A percentile compares a stretch with the other conserved stretches of the same genome.
Evolutionary conservation across 2,888 invertebrate genomes (phyloP).

Genomic region (Lamellibrachia columna): DNA sequence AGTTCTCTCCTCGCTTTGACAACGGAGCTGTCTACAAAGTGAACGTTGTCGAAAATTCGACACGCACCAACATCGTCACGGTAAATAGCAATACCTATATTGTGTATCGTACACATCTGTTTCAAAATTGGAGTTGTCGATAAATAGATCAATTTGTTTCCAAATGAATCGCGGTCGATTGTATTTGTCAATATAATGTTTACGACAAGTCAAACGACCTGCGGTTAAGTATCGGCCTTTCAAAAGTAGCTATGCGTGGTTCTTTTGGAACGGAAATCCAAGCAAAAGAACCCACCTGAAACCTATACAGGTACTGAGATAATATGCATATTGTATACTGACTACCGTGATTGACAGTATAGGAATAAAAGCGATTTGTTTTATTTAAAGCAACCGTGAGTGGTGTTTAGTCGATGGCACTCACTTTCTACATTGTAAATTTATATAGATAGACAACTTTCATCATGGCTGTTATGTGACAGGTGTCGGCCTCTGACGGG

Average conservation of each 20-base stretch:
- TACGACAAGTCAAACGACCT: not conserved
- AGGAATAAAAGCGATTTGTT: not conserved
- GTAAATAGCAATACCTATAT: no score
- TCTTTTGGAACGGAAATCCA: not conserved
- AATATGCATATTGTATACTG: not conserved
- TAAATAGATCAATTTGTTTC: no score
- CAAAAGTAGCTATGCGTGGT: not conserved
- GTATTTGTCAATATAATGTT: no score
- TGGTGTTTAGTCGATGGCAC: no score
- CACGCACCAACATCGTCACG: no score
- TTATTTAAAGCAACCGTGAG: no score
- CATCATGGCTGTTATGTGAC: not conserved
- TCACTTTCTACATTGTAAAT: no score
- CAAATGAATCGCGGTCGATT: no score
- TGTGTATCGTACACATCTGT: not conserved
- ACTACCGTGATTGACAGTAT: not conserved
- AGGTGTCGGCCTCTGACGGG: conserved; percentile 20
- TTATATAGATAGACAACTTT: no score
- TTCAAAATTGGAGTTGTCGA: no score
- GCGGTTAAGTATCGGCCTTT: not conserved
- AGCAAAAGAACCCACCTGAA: not conserved
- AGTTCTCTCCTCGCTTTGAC: not conserved
- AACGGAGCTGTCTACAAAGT: not conserved
- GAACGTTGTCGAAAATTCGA: no score
- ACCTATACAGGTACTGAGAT: not conserved